A percentile compares a stretch with the other conserved stretches of the same genome.
Conservation (phyloP, 30 jellyfish, hydroid and myxozoan genomes). For the Phacellophora camtschatica region DNA sequence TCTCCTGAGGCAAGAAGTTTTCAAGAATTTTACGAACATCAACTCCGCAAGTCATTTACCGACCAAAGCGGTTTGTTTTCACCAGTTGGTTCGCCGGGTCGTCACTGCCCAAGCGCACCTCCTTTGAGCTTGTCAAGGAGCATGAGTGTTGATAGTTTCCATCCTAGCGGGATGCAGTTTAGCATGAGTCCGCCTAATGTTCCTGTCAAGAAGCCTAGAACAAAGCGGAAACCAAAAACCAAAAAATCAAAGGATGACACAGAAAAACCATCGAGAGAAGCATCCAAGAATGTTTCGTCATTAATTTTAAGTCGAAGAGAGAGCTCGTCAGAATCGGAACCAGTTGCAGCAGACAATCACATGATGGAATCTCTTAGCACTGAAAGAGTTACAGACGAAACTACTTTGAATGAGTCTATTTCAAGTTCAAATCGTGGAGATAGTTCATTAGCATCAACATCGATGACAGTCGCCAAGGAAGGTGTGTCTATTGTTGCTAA, state of each 20-base stretch:
- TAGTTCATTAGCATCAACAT: no score
- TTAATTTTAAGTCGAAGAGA: background rate
- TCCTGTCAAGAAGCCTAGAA: conserved; percentile 27
- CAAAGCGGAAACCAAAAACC: background rate
- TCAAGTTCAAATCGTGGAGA: no score
- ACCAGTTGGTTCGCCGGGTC: background rate
- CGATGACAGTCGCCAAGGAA: no score
- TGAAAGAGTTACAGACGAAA: background rate
- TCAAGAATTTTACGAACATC: conserved; percentile 22
- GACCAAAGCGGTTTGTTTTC: background rate
- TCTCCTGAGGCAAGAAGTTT: conserved; percentile 2
- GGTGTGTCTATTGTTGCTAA: no score
- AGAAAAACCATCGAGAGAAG: background rate
- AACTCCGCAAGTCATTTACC: background rate
- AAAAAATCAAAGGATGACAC: conserved; percentile 38
- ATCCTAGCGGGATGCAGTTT: background rate
- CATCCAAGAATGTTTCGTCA: background rate
- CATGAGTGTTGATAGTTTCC: conserved; percentile 26
- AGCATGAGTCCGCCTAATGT: conserved; percentile 27
- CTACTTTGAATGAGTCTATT: no score
- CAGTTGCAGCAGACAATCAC: no score
- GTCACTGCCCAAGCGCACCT: conserved; percentile 11
- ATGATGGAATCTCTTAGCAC: no score
- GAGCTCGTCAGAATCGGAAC: background rate
- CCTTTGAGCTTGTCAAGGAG: conserved; percentile 22